A percentile compares a stretch with the other conserved stretches of the same genome.
These are phyloP conservation scores for Selene dorsalis DNA, from an alignment of 2,797 vertebrate genomes.

Conservation along the genomic window DNA sequence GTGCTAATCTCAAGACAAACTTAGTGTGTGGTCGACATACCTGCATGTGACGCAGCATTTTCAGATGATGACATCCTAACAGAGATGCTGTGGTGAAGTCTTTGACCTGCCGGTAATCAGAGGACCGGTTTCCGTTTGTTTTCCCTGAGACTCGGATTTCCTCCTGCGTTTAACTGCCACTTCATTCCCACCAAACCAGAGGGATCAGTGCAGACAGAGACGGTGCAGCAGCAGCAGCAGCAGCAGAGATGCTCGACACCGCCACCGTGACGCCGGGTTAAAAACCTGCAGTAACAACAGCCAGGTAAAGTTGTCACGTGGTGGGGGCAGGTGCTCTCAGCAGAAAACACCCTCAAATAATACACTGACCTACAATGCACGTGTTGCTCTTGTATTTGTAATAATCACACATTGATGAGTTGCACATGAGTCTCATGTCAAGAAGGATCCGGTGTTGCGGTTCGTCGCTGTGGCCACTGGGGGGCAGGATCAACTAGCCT, in stretches of 20 bases:
- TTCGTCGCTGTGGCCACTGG: not conserved
- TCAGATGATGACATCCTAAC: slow-evolving; percentile 68
- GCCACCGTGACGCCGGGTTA: not conserved
- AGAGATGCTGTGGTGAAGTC: not conserved
- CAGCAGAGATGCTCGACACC: slow-evolving; percentile 3
- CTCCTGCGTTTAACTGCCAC: not conserved
- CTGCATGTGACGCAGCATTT: slow-evolving; percentile 75
- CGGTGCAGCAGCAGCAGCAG: not conserved
- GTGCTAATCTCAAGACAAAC: not conserved
- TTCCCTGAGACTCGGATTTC: not conserved
- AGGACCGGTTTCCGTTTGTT: accelerated
- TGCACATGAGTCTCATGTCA: not conserved
- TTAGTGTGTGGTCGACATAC: slow-evolving; percentile 45
- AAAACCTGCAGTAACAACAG: too few relatives aligned
- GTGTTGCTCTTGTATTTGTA: not conserved
- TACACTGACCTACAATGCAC: not conserved
- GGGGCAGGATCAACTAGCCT: slow-evolving; percentile 6
- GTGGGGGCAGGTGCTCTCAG: not conserved
- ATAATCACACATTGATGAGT: not conserved
- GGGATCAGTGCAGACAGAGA: slow-evolving; percentile 19
- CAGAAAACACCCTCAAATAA: accelerated
- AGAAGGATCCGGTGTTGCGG: not conserved
- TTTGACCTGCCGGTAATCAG: not conserved
- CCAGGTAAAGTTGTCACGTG: too few relatives aligned
- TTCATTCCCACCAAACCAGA: not conserved